Conservation (phyloP, 2,797 vertebrate species). For the Triplophysa yarkandensis region DNA sequence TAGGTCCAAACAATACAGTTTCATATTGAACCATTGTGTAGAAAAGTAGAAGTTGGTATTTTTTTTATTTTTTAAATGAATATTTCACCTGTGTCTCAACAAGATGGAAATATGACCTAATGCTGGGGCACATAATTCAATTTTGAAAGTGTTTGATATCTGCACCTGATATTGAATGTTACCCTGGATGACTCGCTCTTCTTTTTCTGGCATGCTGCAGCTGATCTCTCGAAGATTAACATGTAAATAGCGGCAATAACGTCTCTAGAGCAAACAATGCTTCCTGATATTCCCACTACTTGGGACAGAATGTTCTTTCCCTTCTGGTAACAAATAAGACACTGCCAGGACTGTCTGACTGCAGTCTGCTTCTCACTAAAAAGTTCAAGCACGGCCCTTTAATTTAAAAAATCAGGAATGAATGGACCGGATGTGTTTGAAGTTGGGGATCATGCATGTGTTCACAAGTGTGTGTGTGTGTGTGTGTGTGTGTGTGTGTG, state of each 20-base stretch:
- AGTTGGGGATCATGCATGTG: neutral
- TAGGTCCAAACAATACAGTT: too few species aligned
- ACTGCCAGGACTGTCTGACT: neutral
- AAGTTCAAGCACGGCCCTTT: neutral
- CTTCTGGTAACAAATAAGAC: constrained; percentile 17
- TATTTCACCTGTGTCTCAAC: constrained; percentile 6
- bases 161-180: constrained; percentile 3
- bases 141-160: neutral
- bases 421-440: neutral
- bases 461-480: too few species aligned
- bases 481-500: too few species aligned
- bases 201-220: constrained; percentile 41
- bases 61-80: constrained; percentile 46
- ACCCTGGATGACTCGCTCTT: neutral
- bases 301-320: constrained; percentile 53
- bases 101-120: constrained; percentile 2
- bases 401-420: neutral
- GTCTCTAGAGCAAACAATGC: constrained; percentile 56
- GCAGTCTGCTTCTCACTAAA: neutral
- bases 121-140: neutral
- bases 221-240: constrained; percentile 50
- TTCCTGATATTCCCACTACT: constrained; percentile 55
- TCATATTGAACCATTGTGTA: constrained; percentile 1
- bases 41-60: constrained; percentile 34
- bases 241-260: constrained; percentile 50